Evolutionary conservation across 2,113 vertebrate genomes (phyloP), one percentile per base, ranked within the genome.

Genomic region (Eptesicus fuscus): DNA sequence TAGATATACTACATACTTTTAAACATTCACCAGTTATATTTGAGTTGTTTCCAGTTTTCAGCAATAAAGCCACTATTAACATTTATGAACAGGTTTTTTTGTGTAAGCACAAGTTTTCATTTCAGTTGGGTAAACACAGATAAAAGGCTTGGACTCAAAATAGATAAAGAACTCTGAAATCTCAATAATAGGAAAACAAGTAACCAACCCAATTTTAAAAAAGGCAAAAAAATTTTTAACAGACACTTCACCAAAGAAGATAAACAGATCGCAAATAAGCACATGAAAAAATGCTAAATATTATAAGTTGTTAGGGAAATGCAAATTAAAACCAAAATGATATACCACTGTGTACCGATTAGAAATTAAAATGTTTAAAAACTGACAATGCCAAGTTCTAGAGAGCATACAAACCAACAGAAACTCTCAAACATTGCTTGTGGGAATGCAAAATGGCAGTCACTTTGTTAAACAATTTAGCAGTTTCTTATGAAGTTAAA

Each of bases 91-190:
- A 44, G 10, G 9, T 59, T 80, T 80, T 80, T 96, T 94, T 93
- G 16, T 49, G 42, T 47, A 56, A 84, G 76, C 30, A 53, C 53
- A 76, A 88, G 51, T 83, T 92, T 94, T 91, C 49, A 83, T 73
- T 89, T 93, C 10, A 82, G 59, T 90, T 88, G 32, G 35, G 14
- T 91, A 91, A 91, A 91, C 76, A 85, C n/a, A 83, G 74, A 76
- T 79, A 83, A 91, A 91, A 92, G 42, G 9, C 42, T 86, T 89
- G 7, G 63, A 86, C 14, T 23, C 5, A 56, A 18, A 88, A 47
- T 73, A 61, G 37, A 67, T 79, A 83, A 96, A 87, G 61, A 95
- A 83, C 28, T 61, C 44, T 67, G 30, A 88, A 93, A 96, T 83
- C 32, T 77, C 84, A 76, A 32, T 85, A 92, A 65, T 37, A 77